Percentiles rank a stretch among this genome's conserved stretches.
Evolutionary conservation across 2,797 vertebrate genomes (phyloP).

Genomic region (Anguilla anguilla): DNA sequence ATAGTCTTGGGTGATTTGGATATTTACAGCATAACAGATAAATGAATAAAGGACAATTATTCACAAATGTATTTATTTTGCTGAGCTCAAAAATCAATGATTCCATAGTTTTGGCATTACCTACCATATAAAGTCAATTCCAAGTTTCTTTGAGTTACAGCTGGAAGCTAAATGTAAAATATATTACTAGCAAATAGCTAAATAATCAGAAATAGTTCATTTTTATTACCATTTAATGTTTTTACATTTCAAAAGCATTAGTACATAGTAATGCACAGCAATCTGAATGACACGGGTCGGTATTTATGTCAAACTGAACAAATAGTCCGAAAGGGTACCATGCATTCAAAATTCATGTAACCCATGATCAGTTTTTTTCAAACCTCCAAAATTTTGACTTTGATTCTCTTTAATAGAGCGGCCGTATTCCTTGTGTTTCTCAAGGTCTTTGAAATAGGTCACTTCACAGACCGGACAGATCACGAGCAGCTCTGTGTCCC

Average conservation of each 20-base stretch:
- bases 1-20: not conserved
- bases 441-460: constrained; percentile 70
- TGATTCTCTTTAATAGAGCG: not conserved
- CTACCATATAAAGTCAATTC: not conserved
- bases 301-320: not conserved
- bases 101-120: not conserved
- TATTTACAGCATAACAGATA: not conserved
- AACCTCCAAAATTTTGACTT: not conserved
- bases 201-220: no score
- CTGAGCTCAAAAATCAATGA: not conserved
- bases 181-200: no score
- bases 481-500: constrained; percentile 87
- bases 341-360: not conserved
- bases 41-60: not conserved
- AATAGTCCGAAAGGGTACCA: not conserved
- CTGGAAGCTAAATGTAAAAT: not conserved
- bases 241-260: not conserved
- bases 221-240: not conserved
- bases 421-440: not conserved
- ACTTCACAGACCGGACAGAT: constrained; percentile 82
- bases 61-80: not conserved
- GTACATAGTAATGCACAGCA: not conserved
- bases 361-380: not conserved
- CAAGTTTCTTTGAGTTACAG: not conserved
- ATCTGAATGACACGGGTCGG: not conserved